A percentile compares a stretch with the other conserved stretches of the same genome.
Conservation (phyloP, 1,140 invertebrate genomes). For the Ptiloglossa arizonensis region DNA sequence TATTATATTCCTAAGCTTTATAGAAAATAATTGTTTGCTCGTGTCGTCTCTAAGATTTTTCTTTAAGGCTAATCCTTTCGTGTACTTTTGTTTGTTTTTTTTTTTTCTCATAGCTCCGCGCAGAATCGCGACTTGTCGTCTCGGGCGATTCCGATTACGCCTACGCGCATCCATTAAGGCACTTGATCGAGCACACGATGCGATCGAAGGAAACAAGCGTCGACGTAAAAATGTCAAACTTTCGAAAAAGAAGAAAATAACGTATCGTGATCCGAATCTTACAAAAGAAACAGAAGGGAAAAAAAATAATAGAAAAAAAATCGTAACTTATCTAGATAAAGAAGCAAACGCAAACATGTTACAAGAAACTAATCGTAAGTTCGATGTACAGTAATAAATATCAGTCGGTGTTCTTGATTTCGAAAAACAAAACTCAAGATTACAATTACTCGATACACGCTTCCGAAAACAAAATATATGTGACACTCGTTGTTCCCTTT, state of each 20-base stretch:
- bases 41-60: neutral
- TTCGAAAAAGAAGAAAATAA: neutral
- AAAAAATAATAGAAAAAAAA: neutral
- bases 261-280: neutral
- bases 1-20: neutral
- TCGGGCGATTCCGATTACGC: conserved; percentile 19
- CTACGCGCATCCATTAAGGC: conserved; percentile 48
- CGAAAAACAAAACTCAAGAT: conserved; percentile 2
- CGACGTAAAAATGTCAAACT: neutral
- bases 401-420: conserved; percentile 34
- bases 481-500: neutral
- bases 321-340: neutral
- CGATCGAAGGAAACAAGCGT: neutral
- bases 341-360: conserved; percentile 22
- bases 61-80: conserved; percentile 33
- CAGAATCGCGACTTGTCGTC: conserved; percentile 51
- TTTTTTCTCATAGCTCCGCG: neutral
- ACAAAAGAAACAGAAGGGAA: neutral
- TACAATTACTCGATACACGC: neutral
- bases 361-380: conserved; percentile 18
- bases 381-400: conserved; percentile 39
- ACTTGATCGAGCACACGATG: conserved; percentile 25
- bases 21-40: conserved; percentile 52
- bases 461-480: neutral
- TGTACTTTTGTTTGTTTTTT: neutral